phyloP scores from a whole-genome alignment of 2,113 vertebrate genomes.

The Oophaga pumilio region DNA sequence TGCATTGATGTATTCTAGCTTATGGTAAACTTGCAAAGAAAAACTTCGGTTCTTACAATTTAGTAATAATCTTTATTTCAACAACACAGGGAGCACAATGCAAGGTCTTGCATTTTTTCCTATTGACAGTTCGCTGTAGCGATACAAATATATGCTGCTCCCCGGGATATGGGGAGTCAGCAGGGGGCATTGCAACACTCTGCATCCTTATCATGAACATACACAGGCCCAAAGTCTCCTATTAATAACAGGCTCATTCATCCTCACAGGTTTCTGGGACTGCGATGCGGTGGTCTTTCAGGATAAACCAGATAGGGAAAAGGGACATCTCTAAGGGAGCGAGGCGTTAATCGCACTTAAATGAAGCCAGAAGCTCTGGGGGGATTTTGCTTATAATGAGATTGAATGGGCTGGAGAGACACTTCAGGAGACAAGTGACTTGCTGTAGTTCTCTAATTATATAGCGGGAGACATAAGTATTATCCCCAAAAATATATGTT shows the following conservation, averaged over 20 bases:
- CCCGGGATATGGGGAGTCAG: slow-evolving; percentile 26
- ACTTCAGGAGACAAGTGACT: slow-evolving; percentile 56
- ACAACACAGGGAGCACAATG: no score
- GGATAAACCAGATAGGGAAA: slow-evolving; percentile 64
- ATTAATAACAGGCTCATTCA: slow-evolving; percentile 67
- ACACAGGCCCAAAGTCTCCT: slow-evolving; percentile 65
- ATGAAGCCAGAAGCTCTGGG: slow-evolving; percentile 72
- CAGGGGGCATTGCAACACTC: slow-evolving; percentile 49
- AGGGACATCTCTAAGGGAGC: slow-evolving; percentile 60
- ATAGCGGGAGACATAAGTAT: slow-evolving; percentile 20
- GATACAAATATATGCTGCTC: slow-evolving; percentile 2
- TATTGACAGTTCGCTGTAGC: neutral
- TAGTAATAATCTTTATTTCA: neutral
- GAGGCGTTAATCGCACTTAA: slow-evolving; percentile 73
- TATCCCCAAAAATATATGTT: slow-evolving; percentile 8
- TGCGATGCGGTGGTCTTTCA: slow-evolving; percentile 56
- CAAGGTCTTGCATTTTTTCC: neutral
- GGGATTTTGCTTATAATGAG: slow-evolving; percentile 73
- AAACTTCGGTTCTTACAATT: neutral
- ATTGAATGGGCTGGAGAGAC: slow-evolving; percentile 65
- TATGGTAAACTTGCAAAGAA: neutral
- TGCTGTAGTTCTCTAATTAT: slow-evolving; percentile 25
- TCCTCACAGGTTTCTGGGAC: slow-evolving; percentile 61
- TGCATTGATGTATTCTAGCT: neutral
- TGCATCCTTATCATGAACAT: slow-evolving; percentile 62